Percentiles rank a stretch among this genome's conserved stretches.
These are phyloP conservation scores for Perodicticus potto DNA, from an alignment of 2,797 vertebrate species.

Conservation along the genomic window DNA sequence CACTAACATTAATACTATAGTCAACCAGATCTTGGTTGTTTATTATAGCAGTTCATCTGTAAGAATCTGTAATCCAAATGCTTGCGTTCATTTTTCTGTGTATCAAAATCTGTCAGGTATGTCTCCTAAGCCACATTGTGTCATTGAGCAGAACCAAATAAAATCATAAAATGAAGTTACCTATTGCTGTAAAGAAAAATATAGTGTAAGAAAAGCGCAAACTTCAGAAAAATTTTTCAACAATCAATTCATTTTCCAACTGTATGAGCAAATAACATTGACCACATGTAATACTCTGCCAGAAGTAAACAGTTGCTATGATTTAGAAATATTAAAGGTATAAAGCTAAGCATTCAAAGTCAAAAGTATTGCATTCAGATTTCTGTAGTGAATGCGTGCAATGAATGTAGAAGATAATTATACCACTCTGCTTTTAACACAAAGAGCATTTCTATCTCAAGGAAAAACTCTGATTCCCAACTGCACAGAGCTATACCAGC, in stretches of 20 bases:
- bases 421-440: slow-evolving; percentile 58
- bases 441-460: slow-evolving; percentile 57
- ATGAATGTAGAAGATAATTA: slow-evolving; percentile 50
- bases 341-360: slow-evolving; percentile 74
- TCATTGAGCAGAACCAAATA: slow-evolving; percentile 68
- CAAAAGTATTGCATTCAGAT: slow-evolving; percentile 64
- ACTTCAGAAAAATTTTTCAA: slow-evolving; percentile 58
- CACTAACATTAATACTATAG: slow-evolving; percentile 57
- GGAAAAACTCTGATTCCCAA: slow-evolving; percentile 65
- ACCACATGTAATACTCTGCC: slow-evolving; percentile 60
- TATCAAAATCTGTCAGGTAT: slow-evolving; percentile 34
- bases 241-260: slow-evolving; percentile 75
- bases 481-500: slow-evolving; percentile 56
- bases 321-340: slow-evolving; percentile 46
- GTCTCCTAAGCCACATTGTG: slow-evolving; percentile 60
- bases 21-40: slow-evolving; percentile 56
- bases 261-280: slow-evolving; percentile 50
- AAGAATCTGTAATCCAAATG: slow-evolving; percentile 55
- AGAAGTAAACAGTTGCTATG: slow-evolving; percentile 58
- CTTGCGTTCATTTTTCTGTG: slow-evolving; percentile 42
- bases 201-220: slow-evolving; percentile 45
- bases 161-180: slow-evolving; percentile 76
- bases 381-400: slow-evolving; percentile 34
- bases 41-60: slow-evolving; percentile 42
- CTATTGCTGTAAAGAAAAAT: slow-evolving; percentile 66